Evolutionary conservation across 2,797 vertebrate genomes (phyloP), one percentile per base, ranked within the genome.

Genomic region (Melanotaenia boesemani): DNA sequence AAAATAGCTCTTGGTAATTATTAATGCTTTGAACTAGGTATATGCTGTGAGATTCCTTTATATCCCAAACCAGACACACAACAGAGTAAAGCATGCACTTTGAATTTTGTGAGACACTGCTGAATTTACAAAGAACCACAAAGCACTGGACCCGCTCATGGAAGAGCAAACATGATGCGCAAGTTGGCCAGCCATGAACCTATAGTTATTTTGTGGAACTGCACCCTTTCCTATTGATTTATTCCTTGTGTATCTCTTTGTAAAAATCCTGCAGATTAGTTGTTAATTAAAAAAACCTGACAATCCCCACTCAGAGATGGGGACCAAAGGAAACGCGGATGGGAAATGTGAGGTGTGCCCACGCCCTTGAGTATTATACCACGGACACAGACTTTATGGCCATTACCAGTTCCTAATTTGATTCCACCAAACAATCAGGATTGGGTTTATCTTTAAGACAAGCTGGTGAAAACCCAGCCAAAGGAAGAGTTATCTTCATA

Each of bases 401-500:
- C 77, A 87, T 91, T 91, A 91, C 78, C 69, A 87, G 88, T 82
- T 58, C 75, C 76, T 90, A 88, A 92, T 91, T 91, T 85, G 79
- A 92, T 91, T 92, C 83, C 67, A 74, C 72, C 48, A 74, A 92
- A 90, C 92, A 91, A 92, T 93, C 86, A 89, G 81, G 71, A 66
- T 62, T 71, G 77, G 86, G 85, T 88, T 87, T 77, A 86, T 89
- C 78, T 88, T 81, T 88, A 80, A 90, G 86, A 86, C 85, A 41
- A 75, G 77, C 72, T 79, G 83, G 80, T 77, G 82, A 86, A 46
- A 83, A 77, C 78, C 74, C 44, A 77, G 81, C 67, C 86, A 89
- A 87, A 54, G 91, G 91, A 93, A 93, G 92, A 92, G 83, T 85
- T 74, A 62, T 86, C 87, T 88, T 82, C 90, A 90, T 93, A 88